Evolutionary conservation across 2,113 vertebrate species (phyloP).

Genomic region (Riparia riparia): DNA sequence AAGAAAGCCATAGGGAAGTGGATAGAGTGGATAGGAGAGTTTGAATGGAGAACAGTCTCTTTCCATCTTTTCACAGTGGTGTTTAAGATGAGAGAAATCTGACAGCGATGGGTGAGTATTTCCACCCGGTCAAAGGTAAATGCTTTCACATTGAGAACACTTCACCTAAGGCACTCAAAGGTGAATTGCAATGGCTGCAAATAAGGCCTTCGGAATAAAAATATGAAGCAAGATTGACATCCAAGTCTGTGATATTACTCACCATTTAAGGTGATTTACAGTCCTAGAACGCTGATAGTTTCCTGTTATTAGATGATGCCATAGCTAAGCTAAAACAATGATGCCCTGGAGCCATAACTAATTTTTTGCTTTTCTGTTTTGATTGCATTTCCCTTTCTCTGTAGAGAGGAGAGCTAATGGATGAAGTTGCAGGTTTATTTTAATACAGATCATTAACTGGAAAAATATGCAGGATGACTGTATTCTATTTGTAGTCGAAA

Average conservation of each 20-base stretch:
- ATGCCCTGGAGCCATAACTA: not conserved
- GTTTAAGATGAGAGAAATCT: not conserved
- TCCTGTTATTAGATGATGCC: not conserved
- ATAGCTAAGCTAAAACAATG: not conserved
- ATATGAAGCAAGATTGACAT: not conserved
- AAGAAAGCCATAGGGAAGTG: not conserved
- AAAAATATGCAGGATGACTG: not conserved
- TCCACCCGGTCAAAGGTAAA: not conserved
- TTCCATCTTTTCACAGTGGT: not conserved
- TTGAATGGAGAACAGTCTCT: not conserved
- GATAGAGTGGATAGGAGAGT: not conserved
- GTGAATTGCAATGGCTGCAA: not conserved
- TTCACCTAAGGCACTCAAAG: not conserved
- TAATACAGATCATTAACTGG: not conserved
- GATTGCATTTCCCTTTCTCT: not conserved
- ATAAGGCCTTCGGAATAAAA: not conserved
- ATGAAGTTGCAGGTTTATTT: not conserved
- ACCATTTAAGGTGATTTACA: not conserved
- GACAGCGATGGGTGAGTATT: not conserved
- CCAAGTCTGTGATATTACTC: not conserved
- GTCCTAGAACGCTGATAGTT: not conserved
- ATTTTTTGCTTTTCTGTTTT: not conserved
- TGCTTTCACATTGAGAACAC: not conserved
- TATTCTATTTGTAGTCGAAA: not conserved
- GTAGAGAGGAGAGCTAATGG: not conserved